Percentiles rank a stretch among this genome's conserved stretches.
phyloP scores from a whole-genome alignment of 2,888 invertebrate genomes.

The Folsomia manolachei region DNA sequence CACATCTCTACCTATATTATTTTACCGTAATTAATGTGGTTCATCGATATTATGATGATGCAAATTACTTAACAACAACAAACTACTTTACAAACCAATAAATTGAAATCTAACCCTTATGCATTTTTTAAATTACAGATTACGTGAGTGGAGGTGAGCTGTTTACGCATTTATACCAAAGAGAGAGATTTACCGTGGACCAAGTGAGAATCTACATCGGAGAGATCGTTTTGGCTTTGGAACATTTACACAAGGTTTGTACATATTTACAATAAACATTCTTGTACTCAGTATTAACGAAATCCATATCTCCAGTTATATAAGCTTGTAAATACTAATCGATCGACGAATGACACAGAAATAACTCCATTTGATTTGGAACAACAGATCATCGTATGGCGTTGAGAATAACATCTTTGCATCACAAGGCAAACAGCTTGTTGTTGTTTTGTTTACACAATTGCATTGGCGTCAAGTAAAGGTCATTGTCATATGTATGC shows the following conservation, averaged over 20 bases:
- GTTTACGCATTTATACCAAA: conserved; percentile 93
- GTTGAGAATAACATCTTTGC: background rate
- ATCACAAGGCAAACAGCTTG: conserved; percentile 5
- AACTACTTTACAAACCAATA: too few species aligned
- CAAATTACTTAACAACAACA: too few species aligned
- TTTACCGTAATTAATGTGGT: too few species aligned
- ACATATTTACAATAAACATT: background rate
- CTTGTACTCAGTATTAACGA: background rate
- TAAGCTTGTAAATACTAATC: background rate
- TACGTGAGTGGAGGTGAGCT: conserved; percentile 96
- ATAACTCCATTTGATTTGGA: too few species aligned
- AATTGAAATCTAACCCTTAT: too few species aligned
- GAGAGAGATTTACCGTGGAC: conserved; percentile 84
- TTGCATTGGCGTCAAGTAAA: too few species aligned
- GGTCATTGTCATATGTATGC: conserved; percentile 9
- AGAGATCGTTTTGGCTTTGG: conserved; percentile 91
- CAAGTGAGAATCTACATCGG: conserved; percentile 92
- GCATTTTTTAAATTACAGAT: conserved; percentile 64
- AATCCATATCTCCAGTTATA: background rate
- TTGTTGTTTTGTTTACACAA: too few species aligned
- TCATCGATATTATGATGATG: too few species aligned
- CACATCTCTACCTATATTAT: too few species aligned
- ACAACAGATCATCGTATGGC: too few species aligned
- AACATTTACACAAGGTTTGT: conserved; percentile 86
- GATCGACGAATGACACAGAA: too few species aligned